Conservation (phyloP, 2,797 vertebrate species). For the Malacoctenus gilli region DNA sequence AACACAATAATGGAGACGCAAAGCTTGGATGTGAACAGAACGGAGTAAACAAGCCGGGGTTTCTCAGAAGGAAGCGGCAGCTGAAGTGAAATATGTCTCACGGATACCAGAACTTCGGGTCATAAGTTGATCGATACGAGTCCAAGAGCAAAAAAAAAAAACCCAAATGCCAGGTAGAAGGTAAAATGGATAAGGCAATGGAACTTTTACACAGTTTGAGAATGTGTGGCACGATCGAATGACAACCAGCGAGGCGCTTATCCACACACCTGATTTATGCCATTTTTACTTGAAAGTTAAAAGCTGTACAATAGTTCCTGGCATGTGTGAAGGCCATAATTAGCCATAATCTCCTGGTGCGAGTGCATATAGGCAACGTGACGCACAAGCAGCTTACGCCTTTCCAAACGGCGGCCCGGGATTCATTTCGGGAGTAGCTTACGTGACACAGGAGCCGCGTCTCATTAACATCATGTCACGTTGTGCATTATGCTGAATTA, state of each 20-base stretch:
- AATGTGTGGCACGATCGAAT: no score
- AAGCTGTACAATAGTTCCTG: no score
- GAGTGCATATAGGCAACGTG: neutral
- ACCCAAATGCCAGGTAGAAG: no score
- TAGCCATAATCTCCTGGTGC: neutral
- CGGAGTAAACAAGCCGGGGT: conserved; percentile 3
- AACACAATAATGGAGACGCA: neutral
- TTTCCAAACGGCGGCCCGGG: neutral
- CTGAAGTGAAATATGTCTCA: conserved; percentile 40
- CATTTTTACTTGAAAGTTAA: no score
- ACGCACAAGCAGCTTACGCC: neutral
- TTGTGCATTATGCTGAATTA: conserved; percentile 14
- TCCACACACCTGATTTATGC: no score
- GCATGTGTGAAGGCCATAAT: no score
- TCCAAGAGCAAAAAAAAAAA: neutral
- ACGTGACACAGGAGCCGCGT: neutral
- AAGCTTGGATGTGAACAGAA: no score
- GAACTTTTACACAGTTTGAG: no score
- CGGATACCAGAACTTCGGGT: conserved; percentile 3
- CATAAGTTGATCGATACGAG: neutral
- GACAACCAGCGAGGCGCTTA: no score
- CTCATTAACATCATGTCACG: conserved; percentile 24
- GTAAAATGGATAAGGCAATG: no score
- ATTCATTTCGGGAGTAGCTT: neutral
- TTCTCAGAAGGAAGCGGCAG: conserved; percentile 47